phyloP scores from a whole-genome alignment of 2,797 vertebrate species.

The Phalanger gymnotis region DNA sequence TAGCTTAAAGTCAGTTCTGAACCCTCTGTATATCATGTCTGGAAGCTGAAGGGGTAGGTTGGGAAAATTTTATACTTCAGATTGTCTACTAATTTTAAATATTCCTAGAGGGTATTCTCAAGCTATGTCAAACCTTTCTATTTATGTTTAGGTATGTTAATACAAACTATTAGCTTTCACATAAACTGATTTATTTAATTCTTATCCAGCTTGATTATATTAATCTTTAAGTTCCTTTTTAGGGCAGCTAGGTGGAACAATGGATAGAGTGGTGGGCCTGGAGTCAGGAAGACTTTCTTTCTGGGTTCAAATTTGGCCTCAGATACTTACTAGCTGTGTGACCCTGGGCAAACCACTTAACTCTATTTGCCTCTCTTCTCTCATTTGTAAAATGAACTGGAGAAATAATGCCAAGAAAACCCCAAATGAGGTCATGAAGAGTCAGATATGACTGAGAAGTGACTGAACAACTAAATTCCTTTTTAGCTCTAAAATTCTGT shows the following conservation, averaged over 20 bases:
- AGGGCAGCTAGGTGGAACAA: not conserved
- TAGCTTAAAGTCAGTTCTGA: not conserved
- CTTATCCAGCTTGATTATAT: not conserved
- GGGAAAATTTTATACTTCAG: not conserved
- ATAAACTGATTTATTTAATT: not conserved
- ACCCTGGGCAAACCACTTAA: not conserved
- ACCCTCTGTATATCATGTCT: not conserved
- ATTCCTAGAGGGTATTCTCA: not conserved
- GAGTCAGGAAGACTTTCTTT: not conserved
- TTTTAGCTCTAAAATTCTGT: not conserved
- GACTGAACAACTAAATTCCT: not conserved
- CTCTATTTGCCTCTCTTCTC: not conserved
- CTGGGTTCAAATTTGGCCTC: not conserved
- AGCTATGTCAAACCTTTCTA: not conserved
- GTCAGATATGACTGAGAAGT: not conserved
- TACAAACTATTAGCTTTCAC: not conserved
- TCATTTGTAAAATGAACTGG: not conserved
- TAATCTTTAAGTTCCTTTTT: not conserved
- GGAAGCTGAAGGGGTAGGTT: not conserved
- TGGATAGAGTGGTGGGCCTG: not conserved
- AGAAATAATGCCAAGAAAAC: not conserved
- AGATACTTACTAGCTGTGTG: not conserved
- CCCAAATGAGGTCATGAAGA: not conserved
- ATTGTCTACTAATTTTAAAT: not conserved
- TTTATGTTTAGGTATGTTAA: not conserved